Evolutionary conservation across 2,113 vertebrate genomes (phyloP), one percentile per base, ranked within the genome.

Genomic region (Chinchilla lanigera): DNA sequence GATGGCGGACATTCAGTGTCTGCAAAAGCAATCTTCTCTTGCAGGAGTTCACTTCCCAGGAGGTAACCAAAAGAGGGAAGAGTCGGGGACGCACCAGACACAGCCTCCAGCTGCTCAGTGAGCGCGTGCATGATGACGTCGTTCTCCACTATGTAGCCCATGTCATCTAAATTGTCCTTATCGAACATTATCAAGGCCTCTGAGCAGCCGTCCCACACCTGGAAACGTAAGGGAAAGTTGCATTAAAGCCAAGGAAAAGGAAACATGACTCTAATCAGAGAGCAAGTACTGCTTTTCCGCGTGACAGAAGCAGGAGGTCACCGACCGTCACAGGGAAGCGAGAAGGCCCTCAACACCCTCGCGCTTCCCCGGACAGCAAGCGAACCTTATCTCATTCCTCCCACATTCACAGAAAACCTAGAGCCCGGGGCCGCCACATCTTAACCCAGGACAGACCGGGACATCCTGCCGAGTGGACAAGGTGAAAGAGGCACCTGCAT

Each of bases 181-280:
- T 99, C 99, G 92, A 99, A 99, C 78, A 99, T 98, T 97, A 99
- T 99, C 98, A 99, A 98, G 96, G 99, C 99, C 98, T 99, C 99
- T 61, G 99, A 99, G 98, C 99, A 99, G 98, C 99, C 99, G 92
- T 99, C 99, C 99, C 99, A 99, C 93, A 99, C 99, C 99, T 99
- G 99, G 14, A 89, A 97, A 97, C 58, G 41, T 73, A 98, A 98
- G 65, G 96, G 94, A 96, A 96, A 69, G 95, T 4, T 92, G 82
- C 67, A 44, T 92, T 84, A 96, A 93, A 61, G 41, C 88, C 65
- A 71, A 52, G 1, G 69, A 14, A 52, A 96, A 92, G 50, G 33
- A 97, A 93, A 35, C 20, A 60, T 2, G 63, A 38, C 60, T 94
- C 35, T 52, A 90, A 90, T 81, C 44, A 94, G 20, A 93, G 44